A percentile compares a stretch with the other conserved stretches of the same genome.
These are phyloP conservation scores for Bathynomus jamesi DNA, from an alignment of 1,140 invertebrate genomes.

Conservation along the genomic window DNA sequence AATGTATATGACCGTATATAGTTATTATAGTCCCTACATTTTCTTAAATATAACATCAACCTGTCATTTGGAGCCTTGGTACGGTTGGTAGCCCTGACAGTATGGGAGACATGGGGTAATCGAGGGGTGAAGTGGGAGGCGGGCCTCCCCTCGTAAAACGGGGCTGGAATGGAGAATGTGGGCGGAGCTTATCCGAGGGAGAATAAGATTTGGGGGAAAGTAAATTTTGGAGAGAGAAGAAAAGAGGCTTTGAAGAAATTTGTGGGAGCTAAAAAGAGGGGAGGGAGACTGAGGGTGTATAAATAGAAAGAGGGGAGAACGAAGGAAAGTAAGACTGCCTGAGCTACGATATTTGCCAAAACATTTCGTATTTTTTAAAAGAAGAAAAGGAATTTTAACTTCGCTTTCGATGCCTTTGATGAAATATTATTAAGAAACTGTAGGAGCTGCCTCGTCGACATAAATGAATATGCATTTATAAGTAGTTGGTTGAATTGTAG, in stretches of 20 bases:
- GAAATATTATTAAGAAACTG: neutral
- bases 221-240: neutral
- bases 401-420: neutral
- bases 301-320: neutral
- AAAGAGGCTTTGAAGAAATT: slow-evolving; percentile 1
- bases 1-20: no score
- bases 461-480: neutral
- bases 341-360: slow-evolving; percentile 1
- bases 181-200: neutral
- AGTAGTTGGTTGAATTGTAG: neutral
- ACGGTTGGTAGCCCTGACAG: neutral
- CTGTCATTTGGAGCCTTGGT: no score
- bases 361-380: neutral
- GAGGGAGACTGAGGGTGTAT: neutral
- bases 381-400: neutral
- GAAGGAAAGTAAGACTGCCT: neutral
- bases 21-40: no score
- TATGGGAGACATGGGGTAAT: neutral
- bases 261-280: no score
- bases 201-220: neutral
- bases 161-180: neutral
- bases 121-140: neutral
- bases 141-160: neutral
- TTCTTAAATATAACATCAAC: no score
- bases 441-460: neutral